Conservation (phyloP, 2,888 invertebrate genomes). For the Brenthis daphne region DNA sequence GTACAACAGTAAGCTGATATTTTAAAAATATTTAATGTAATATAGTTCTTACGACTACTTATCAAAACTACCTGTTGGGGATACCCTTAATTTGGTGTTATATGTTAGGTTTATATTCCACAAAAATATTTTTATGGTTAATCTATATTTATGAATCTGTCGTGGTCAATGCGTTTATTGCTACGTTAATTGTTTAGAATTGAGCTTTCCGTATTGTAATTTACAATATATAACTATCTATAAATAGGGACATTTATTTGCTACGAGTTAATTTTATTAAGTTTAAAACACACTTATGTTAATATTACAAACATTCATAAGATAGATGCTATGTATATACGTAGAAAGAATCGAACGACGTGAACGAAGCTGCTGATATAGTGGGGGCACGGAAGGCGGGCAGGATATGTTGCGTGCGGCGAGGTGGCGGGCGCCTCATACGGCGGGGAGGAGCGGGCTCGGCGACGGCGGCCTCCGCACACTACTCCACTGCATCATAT, state of each 20-base stretch:
- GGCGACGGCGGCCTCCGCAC: conserved; percentile 69
- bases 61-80: conserved; percentile 26
- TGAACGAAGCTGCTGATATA: conserved; percentile 20
- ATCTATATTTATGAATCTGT: conserved; percentile 30
- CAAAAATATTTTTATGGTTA: conserved; percentile 38
- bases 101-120: conserved; percentile 31
- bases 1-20: conserved; percentile 30
- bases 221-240: conserved; percentile 19
- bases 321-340: conserved; percentile 27
- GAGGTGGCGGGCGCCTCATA: conserved; percentile 52
- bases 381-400: conserved; percentile 30
- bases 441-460: conserved; percentile 73
- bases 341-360: conserved; percentile 22
- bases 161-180: conserved; percentile 35
- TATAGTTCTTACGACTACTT: conserved; percentile 25
- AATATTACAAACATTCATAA: conserved; percentile 31
- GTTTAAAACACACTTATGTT: conserved; percentile 18
- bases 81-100: conserved; percentile 38
- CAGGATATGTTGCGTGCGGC: conserved; percentile 28
- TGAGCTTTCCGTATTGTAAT: conserved; percentile 54
- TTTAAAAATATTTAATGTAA: conserved; percentile 23
- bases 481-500: conserved; percentile 82
- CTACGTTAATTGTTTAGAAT: conserved; percentile 57
- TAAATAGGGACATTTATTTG: conserved; percentile 31
- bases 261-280: conserved; percentile 8